phyloP scores from a whole-genome alignment of 2,113 vertebrate species.

The Vulpes vulpes region DNA sequence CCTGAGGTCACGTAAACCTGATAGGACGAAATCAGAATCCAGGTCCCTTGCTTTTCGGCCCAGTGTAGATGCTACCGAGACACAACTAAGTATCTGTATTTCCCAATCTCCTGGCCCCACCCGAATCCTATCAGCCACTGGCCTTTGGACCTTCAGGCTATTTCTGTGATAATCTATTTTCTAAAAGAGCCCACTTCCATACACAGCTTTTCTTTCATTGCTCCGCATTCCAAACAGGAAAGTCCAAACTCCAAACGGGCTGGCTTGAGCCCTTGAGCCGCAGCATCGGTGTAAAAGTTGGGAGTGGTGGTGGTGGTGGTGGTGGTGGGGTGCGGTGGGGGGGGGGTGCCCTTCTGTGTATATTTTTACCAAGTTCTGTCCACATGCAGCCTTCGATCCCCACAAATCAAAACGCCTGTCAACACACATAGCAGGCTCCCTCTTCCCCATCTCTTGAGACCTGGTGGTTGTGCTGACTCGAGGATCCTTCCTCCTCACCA shows the following conservation, averaged over 20 bases:
- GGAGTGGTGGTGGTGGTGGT: background rate
- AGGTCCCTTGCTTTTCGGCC: slow-evolving; percentile 10
- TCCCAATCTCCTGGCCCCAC: background rate
- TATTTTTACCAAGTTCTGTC: slow-evolving; percentile 48
- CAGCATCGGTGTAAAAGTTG: background rate
- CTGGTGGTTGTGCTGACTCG: background rate
- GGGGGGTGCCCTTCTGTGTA: background rate
- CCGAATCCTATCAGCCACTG: slow-evolving; percentile 6
- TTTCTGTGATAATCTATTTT: background rate
- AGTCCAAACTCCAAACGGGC: background rate
- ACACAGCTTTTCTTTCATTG: background rate
- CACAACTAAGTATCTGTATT: background rate
- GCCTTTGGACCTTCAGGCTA: background rate
- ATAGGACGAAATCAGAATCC: slow-evolving; percentile 29
- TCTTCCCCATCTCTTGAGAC: background rate
- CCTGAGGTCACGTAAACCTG: background rate
- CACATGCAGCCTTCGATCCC: background rate
- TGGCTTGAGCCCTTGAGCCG: background rate
- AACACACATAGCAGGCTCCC: background rate
- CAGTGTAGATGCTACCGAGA: background rate
- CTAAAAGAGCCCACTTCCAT: background rate
- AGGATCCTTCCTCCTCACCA: background rate
- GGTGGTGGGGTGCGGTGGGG: background rate
- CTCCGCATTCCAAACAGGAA: background rate
- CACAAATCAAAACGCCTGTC: background rate